A percentile compares a stretch with the other conserved stretches of the same genome.
phyloP scores from a whole-genome alignment of 1,140 invertebrate genomes.

The Meloidogyne exigua region DNA sequence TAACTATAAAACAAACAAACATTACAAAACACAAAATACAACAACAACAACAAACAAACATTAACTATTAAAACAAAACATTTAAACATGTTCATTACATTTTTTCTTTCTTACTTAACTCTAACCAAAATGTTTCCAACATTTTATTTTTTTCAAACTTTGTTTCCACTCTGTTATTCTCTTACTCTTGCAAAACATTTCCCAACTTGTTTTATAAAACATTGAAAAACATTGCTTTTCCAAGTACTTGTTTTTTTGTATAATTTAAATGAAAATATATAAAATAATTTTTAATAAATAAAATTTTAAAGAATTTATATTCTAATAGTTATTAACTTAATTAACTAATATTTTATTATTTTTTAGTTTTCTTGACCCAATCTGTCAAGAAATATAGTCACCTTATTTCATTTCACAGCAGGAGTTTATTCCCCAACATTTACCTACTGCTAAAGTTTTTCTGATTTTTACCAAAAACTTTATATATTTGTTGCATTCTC shows the following conservation, averaged over 20 bases:
- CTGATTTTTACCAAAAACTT: neutral
- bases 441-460: neutral
- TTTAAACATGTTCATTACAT: neutral
- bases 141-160: neutral
- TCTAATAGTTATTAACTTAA: neutral
- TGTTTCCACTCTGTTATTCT: neutral
- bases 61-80: neutral
- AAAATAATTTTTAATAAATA: neutral
- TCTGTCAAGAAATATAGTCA: neutral
- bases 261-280: neutral
- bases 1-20: too few relatives aligned
- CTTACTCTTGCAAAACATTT: neutral
- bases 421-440: neutral
- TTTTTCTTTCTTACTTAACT: neutral
- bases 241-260: neutral
- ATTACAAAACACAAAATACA: too few relatives aligned
- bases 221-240: neutral
- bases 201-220: too few relatives aligned
- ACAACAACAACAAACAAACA: too few relatives aligned
- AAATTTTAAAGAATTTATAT: too few relatives aligned
- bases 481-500: neutral
- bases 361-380: neutral
- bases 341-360: constrained; percentile 4
- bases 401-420: neutral
- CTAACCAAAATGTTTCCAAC: neutral